These are phyloP conservation scores for Scopus umbretta DNA, from an alignment of 2,113 vertebrate species.

Conservation along the genomic window DNA sequence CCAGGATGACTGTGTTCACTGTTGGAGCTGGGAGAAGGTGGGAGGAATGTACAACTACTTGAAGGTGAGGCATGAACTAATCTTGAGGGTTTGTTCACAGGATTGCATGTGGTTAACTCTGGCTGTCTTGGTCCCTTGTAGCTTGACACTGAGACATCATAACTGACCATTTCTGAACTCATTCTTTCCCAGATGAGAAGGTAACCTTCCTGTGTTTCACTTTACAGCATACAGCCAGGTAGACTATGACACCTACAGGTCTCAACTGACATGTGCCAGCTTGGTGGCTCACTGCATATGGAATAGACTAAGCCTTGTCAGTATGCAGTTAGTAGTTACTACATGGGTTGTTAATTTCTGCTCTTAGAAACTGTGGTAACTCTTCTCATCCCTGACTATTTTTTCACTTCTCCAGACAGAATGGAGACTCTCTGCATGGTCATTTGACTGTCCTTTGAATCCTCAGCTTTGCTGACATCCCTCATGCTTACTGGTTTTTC, in stretches of 20 bases:
- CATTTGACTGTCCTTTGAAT: not conserved
- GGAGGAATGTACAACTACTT: not conserved
- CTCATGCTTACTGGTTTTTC: not conserved
- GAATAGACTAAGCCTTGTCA: not conserved
- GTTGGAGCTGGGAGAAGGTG: not conserved
- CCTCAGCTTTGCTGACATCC: not conserved
- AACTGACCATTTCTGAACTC: not conserved
- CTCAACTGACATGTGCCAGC: not conserved
- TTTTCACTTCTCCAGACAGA: not conserved
- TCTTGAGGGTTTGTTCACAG: not conserved
- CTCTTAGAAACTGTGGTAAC: not conserved
- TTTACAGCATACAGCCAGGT: not conserved
- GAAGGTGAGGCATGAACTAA: not conserved
- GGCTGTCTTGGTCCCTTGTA: not conserved
- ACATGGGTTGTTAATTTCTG: not conserved
- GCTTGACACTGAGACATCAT: not conserved
- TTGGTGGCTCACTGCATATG: not conserved
- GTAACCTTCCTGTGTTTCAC: not conserved
- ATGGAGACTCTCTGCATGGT: not conserved
- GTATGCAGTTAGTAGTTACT: not conserved
- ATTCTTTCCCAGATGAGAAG: not conserved
- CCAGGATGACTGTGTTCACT: not conserved
- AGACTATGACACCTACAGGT: not conserved
- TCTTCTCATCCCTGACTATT: not conserved
- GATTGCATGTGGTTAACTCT: not conserved